Conservation (phyloP, 2,113 vertebrate species). For the Hydrolagus affinis region DNA sequence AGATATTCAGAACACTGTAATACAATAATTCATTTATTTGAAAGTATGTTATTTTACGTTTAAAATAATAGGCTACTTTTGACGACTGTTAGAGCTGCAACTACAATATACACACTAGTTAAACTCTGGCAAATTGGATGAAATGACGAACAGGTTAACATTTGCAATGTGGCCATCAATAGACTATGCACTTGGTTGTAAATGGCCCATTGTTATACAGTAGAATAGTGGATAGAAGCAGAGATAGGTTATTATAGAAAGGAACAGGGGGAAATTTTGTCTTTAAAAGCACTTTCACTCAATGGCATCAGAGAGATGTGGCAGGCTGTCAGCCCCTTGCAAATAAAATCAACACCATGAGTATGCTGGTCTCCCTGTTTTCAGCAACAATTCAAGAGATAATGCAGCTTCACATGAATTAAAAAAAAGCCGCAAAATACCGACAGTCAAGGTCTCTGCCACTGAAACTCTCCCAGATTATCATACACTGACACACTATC, state of each 20-base stretch:
- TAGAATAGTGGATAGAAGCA: not conserved
- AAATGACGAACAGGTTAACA: not conserved
- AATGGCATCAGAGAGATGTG: not conserved
- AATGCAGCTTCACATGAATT: too few relatives aligned
- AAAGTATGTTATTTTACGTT: constrained; percentile 20
- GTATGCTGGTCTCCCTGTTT: too few relatives aligned
- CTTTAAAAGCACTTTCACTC: not conserved
- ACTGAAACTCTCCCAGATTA: too few relatives aligned
- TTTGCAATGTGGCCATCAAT: not conserved
- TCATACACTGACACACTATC: too few relatives aligned
- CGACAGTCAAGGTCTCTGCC: too few relatives aligned
- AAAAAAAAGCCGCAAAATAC: too few relatives aligned
- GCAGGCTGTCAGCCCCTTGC: not conserved
- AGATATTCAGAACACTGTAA: not conserved
- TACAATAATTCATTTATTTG: not conserved
- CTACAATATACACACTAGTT: not conserved
- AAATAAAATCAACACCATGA: not conserved
- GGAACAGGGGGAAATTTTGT: not conserved
- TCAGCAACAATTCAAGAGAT: too few relatives aligned
- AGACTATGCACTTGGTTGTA: not conserved
- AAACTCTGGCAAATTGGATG: not conserved
- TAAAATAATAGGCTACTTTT: not conserved
- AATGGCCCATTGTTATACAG: not conserved
- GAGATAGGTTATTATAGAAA: not conserved
- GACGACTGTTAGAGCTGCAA: not conserved